Base-by-base conservation (phyloP, 2,797 vertebrate species). In the Epinephelus coioides region DNA sequence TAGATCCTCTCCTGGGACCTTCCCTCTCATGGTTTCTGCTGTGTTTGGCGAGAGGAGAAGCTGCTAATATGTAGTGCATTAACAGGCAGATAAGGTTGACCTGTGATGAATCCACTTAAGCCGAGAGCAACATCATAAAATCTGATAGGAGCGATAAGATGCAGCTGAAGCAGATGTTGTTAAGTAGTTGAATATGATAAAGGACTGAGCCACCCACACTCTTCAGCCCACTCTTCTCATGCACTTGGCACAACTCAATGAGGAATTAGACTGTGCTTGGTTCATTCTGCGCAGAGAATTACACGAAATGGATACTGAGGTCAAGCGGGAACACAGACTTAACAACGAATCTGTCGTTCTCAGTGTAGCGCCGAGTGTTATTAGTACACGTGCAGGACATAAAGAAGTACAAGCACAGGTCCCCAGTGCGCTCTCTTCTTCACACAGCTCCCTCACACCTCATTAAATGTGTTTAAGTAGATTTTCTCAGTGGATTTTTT, bases 391-490 rank as follows among this genome's bases (percentile, higher is more conserved):
- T 68, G 66, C 79, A 71, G 66, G 67, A 70, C 85, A 80, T 84
- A 72, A 86, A 86, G 76, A 84, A 70, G 55, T 68, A 75, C 70
- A 78, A 65, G 69, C 60, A 60, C 65, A 57, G 62, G 27, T 68
- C 76, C 63, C 78, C 27, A 2, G 54, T 72, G 83, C 71, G 74
- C 69, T 79, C 63, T 50, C 73, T 64, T 76, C 71, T 72, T 64
- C 81, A 25, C 79, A 75, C 81, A 63, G 80, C 79, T 83, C 74
- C 78, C 84, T 76, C 72, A 80, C 78, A 87, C 78, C 83, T 91
- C 83, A 91, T 92, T 89, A 82, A 88, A 84, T 74, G 69, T 67
- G 69, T 86, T 84, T 80, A 85, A 86, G 89, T 84, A 83, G 83
- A 78, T 86, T 90, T 89, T 84, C 59, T 79, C 30, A 80, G 78